These are phyloP conservation scores for Odontomyia ornata DNA, from an alignment of 2,888 invertebrate genomes.

Conservation along the genomic window DNA sequence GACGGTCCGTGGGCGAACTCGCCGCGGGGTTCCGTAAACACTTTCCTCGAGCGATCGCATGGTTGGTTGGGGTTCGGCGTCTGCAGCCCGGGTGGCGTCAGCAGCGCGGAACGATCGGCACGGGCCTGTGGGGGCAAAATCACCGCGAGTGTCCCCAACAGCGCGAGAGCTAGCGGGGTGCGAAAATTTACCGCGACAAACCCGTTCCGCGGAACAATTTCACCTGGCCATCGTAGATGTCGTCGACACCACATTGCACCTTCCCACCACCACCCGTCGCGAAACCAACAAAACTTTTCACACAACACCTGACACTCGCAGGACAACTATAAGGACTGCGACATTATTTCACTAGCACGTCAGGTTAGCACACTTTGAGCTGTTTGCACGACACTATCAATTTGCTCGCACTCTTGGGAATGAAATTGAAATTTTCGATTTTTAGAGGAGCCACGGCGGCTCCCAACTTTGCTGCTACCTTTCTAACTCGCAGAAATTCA, in stretches of 20 bases:
- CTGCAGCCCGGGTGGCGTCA: constrained; percentile 22
- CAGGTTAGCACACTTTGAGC: not conserved
- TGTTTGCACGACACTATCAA: not conserved
- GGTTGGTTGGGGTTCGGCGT: constrained; percentile 53
- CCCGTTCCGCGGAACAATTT: constrained; percentile 30
- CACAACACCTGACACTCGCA: not conserved
- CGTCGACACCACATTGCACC: constrained; percentile 28
- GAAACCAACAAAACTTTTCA: constrained; percentile 14
- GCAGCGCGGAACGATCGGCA: constrained; percentile 23
- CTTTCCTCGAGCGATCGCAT: constrained; percentile 84
- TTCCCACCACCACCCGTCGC: not conserved
- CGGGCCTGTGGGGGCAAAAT: constrained; percentile 14
- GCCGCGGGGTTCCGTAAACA: constrained; percentile 83
- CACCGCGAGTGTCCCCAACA: constrained; percentile 18
- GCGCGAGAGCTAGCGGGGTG: constrained; percentile 23
- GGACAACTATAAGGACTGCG: constrained; percentile 10
- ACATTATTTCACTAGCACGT: constrained; percentile 15
- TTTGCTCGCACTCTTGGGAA: not conserved
- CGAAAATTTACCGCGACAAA: constrained; percentile 38
- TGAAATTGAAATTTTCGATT: not conserved
- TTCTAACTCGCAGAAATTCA: constrained; percentile 14
- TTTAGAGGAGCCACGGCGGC: not conserved
- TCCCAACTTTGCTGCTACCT: constrained; percentile 5
- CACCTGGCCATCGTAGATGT: constrained; percentile 4
- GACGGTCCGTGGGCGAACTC: constrained; percentile 89